Base-by-base conservation (phyloP, 2,888 invertebrate species). In the Mythimna loreyi region DNA sequence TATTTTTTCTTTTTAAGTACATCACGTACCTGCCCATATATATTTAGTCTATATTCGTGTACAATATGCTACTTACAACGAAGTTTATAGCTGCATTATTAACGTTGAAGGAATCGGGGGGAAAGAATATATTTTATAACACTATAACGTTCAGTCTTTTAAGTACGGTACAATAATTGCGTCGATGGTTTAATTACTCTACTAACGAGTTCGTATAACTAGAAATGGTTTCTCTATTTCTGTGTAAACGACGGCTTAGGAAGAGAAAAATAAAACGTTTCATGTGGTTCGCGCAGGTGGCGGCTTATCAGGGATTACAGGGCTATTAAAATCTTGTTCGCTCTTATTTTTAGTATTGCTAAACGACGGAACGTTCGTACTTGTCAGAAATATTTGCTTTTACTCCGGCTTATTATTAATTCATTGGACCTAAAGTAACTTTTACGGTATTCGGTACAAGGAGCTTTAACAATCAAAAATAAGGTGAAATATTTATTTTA, bases 1-100 rank as follows among this genome's bases (percentile, higher is more conserved):
- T 75, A 79, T 71, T 75, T 82, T 80, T 73, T 66, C 59, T 60
- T 65, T 68, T 73, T 64, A 70, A 76, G 50, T 62, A 73, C 50
- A 47, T 9, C 52, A 43, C 52, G 23, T 67, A 78, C 47, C 62
- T 66, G 50, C 53, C 33, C 45, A 57, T 71, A 55, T 73, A 78
- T 78, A 72, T 70, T 75, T 66, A 69, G 65, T 68, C 30, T 23
- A 66, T 49, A 28, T 64, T 70, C 67, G 69, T 66, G 63, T 63
- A 72, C 65, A 67, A 68, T 71, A 70, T 49, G 55, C 53, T 69
- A 49, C 61, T 68, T 68, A 61, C 63, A 57, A 23, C 33, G 13
- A 55, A 23, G 36, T 80, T 79, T 73, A 76, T 73, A 25, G 61
- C 69, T 55, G 9, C 19, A 55, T 55, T 64, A 75, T 55, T 64